Conservation (phyloP, 2,888 invertebrate genomes). For the Phasia obesa region DNA sequence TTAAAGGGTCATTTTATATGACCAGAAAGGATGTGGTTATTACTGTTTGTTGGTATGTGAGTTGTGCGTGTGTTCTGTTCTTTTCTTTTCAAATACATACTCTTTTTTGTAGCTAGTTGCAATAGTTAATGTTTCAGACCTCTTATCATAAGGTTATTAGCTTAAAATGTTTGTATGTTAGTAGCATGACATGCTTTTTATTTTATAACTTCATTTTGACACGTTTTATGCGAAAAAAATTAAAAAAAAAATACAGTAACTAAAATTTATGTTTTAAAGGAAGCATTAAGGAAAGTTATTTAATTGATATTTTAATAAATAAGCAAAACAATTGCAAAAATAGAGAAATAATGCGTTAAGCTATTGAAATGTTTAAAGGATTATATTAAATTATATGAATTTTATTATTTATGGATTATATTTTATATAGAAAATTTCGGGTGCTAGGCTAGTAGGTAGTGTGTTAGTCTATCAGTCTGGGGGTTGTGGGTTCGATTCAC, state of each 20-base stretch:
- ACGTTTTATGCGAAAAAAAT: constrained; percentile 35
- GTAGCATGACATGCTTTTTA: constrained; percentile 61
- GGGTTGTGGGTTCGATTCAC: no score
- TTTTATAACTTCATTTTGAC: constrained; percentile 70
- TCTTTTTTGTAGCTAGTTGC: constrained; percentile 4
- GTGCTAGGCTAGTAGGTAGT: no score
- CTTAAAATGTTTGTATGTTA: constrained; percentile 60
- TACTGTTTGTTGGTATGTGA: constrained; percentile 62
- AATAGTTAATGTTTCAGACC: constrained; percentile 16
- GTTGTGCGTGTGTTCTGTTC: constrained; percentile 65
- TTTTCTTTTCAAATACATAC: not conserved
- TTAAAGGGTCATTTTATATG: constrained; percentile 59
- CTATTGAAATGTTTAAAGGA: no score
- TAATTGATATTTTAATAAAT: constrained; percentile 13
- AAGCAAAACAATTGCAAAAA: not conserved
- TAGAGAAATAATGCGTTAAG: no score
- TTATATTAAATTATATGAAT: no score
- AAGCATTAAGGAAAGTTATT: constrained; percentile 45
- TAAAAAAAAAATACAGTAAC: not conserved
- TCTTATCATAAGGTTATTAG: constrained; percentile 65
- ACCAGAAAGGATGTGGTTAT: constrained; percentile 63
- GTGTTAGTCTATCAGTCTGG: no score
- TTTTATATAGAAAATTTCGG: no score
- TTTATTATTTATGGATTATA: no score
- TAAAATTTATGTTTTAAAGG: constrained; percentile 35